phyloP scores from a whole-genome alignment of 2,113 vertebrate genomes.

The Thunnus maccoyii region DNA sequence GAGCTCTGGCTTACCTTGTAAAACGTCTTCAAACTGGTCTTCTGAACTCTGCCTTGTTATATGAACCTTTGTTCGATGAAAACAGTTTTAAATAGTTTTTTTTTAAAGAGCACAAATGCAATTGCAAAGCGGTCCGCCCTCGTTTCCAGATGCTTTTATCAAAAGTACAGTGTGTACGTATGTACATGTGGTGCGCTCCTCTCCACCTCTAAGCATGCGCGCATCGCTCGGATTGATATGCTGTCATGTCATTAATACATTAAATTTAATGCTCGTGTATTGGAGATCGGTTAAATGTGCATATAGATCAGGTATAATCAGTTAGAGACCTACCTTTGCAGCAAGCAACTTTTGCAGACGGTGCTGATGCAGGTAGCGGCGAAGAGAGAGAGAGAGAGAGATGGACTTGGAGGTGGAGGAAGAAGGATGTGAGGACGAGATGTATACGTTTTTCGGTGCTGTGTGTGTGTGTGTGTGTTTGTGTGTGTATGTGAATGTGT shows the following conservation, averaged over 20 bases:
- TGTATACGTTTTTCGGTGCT: not conserved
- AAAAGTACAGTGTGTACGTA: conserved; percentile 7
- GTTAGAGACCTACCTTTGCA: conserved; percentile 6
- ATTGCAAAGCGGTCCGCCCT: not conserved
- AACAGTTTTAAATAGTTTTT: not conserved
- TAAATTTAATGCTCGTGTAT: no score
- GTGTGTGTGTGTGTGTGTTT: not conserved
- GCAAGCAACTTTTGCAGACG: conserved; percentile 45
- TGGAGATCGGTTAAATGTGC: rapidly evolving
- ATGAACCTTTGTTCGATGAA: no score
- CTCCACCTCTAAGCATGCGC: not conserved
- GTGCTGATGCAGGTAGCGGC: conserved; percentile 2
- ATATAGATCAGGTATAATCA: not conserved
- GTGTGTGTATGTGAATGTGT: no score
- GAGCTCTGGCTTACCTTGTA: not conserved
- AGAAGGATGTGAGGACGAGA: not conserved
- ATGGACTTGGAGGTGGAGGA: not conserved
- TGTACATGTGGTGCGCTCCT: conserved; percentile 2
- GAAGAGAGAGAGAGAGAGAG: not conserved
- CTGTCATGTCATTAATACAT: not conserved
- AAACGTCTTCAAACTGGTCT: not conserved
- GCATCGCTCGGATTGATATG: not conserved
- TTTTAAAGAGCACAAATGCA: not conserved
- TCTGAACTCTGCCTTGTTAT: no score
- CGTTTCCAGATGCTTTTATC: not conserved